Base-by-base conservation (phyloP, 2,113 vertebrate genomes). In the Smithornis capensis region DNA sequence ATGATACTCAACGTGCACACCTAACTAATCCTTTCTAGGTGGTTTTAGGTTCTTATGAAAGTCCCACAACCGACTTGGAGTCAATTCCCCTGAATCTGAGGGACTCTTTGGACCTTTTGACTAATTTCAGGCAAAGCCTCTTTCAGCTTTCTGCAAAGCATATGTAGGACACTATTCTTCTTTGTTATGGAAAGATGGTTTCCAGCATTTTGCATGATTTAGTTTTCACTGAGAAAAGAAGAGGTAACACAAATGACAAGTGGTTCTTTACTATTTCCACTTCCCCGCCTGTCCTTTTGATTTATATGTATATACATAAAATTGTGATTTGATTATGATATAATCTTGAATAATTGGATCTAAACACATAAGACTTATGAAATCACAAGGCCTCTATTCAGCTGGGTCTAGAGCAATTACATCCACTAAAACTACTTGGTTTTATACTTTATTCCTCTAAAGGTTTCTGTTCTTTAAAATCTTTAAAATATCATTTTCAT, bases 321-420 rank as follows among this genome's bases (percentile, higher is more conserved):
- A 74, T 6, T 69, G 40, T 73, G 49, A 73, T 82, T 73, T 56
- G 24, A 70, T 84, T 95, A 60, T 78, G 52, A 53, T 59, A 64
- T 31, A 33, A 78, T 90, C 63, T 81, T 79, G 65, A 94, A 52
- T 82, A 82, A 91, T 13, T 88, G n/a, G 38, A 92, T 83, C 52
- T 77, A 81, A 95, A 93, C 35, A 71, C 28, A 0, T 15, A 86
- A 90, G 52, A 63, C 40, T 76, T 52, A 67, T 9, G n/a, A 71
- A 81, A 87, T 89, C 73, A 90, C 64, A 92, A 83, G 76, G 71
- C 50, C 5, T 67, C 82, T 86, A 63, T 60, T 93, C 79, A 94
- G 35, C 25, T 11, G 7, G 13, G 23, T 74, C 71, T 80, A 77
- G 60, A 83, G 52, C 47, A 88, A 71, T 64, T 87, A 81, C 5